Conservation (phyloP, 2,888 invertebrate species). For the Lasioglossum vierecki region DNA sequence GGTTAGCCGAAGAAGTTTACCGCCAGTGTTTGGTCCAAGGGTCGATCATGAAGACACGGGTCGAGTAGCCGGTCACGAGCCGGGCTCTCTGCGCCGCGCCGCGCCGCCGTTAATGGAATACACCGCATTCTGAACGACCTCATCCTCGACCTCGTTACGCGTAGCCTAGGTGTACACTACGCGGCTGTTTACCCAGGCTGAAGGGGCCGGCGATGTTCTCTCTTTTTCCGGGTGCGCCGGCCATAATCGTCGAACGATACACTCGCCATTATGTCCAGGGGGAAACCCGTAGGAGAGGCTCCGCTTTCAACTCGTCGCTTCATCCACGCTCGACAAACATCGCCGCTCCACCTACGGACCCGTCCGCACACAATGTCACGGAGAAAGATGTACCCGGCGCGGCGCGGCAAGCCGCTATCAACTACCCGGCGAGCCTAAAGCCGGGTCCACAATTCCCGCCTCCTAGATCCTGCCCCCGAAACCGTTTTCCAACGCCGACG, state of each 20-base stretch:
- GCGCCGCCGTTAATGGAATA: slow-evolving; percentile 68
- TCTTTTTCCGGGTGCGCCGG: slow-evolving; percentile 50
- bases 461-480: not conserved
- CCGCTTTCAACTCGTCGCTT: slow-evolving; percentile 51
- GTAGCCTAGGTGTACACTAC: slow-evolving; percentile 60
- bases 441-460: not conserved
- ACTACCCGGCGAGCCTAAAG: not conserved
- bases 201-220: slow-evolving; percentile 54
- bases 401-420: not conserved
- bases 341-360: slow-evolving; percentile 38
- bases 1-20: slow-evolving; percentile 66
- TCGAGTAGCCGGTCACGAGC: slow-evolving; percentile 3
- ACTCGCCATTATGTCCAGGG: slow-evolving; percentile 39
- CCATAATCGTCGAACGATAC: slow-evolving; percentile 66
- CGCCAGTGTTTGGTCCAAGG: slow-evolving; percentile 49
- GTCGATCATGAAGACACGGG: slow-evolving; percentile 54
- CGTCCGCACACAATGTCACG: slow-evolving; percentile 43
- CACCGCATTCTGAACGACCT: slow-evolving; percentile 68
- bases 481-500: not conserved
- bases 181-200: slow-evolving; percentile 60
- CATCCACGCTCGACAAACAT: slow-evolving; percentile 64
- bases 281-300: slow-evolving; percentile 52
- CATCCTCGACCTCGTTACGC: slow-evolving; percentile 69
- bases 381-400: slow-evolving; percentile 37
- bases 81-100: slow-evolving; percentile 44